Evolutionary conservation across 2,888 invertebrate species (phyloP).

Genomic region (Lasioglossum villosulum): DNA sequence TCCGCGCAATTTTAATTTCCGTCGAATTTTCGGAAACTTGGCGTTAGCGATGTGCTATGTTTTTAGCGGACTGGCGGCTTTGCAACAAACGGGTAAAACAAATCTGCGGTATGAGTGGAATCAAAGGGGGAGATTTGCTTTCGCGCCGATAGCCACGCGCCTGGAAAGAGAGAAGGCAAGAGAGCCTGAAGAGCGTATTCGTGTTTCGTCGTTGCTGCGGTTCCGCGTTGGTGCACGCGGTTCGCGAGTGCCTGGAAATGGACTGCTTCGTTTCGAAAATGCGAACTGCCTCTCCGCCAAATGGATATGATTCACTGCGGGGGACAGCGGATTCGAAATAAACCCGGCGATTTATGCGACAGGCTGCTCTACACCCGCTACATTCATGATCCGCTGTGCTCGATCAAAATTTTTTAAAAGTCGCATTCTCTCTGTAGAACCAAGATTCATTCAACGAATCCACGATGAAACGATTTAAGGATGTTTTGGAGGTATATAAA

Average conservation of each 20-base stretch:
- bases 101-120: not conserved
- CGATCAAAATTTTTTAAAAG: not conserved
- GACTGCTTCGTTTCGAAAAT: conserved; percentile 50
- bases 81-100: not conserved
- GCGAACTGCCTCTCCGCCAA: conserved; percentile 35
- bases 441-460: not conserved
- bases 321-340: conserved; percentile 18
- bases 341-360: conserved; percentile 46
- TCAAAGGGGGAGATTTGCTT: conserved; percentile 2
- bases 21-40: not conserved
- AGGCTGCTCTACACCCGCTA: conserved; percentile 3
- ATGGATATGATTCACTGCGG: conserved; percentile 55
- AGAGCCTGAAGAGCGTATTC: conserved; percentile 47
- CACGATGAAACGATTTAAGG: not conserved
- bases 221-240: conserved; percentile 16
- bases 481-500: too few species aligned
- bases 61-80: not conserved
- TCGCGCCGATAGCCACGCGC: not conserved
- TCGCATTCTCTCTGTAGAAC: not conserved
- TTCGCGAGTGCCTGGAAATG: conserved; percentile 33
- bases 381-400: not conserved
- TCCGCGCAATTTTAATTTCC: not conserved
- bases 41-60: not conserved
- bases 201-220: conserved; percentile 55
- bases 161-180: conserved; percentile 8